A percentile compares a stretch with the other conserved stretches of the same genome.
Evolutionary conservation across 2,888 invertebrate species (phyloP).

Genomic region (Orchestes rusci): DNA sequence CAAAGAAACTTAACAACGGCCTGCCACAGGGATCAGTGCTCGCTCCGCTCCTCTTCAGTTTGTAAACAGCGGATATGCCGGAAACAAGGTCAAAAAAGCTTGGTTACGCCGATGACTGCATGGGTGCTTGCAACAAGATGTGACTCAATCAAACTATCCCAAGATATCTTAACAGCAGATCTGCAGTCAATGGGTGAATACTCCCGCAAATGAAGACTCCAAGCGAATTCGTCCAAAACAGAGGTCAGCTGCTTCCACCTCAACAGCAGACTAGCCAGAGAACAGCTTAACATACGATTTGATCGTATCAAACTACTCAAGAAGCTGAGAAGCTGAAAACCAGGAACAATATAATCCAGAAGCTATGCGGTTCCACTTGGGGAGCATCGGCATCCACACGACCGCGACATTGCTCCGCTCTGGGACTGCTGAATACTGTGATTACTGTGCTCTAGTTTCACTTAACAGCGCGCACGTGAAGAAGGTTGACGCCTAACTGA

Average conservation of each 20-base stretch:
- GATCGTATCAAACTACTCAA: neutral
- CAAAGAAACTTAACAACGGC: constrained; percentile 14
- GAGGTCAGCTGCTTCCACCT: neutral
- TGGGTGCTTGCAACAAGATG: neutral
- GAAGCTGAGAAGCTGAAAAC: constrained; percentile 4
- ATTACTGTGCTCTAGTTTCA: too few relatives aligned
- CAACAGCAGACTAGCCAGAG: constrained; percentile 2
- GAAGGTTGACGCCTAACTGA: constrained; percentile 1
- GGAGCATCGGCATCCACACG: neutral
- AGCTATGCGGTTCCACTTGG: neutral
- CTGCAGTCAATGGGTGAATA: too few relatives aligned
- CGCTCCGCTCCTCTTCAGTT: neutral
- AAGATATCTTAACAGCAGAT: neutral
- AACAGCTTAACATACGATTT: neutral
- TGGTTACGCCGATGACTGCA: neutral
- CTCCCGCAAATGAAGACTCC: neutral
- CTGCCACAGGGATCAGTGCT: constrained; percentile 3
- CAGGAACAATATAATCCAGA: neutral
- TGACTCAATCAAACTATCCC: neutral
- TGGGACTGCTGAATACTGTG: neutral
- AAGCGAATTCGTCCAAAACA: neutral
- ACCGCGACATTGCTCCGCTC: neutral
- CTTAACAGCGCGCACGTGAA: neutral
- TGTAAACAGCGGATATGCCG: neutral
- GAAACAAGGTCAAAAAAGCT: neutral